Evolutionary conservation across 2,113 vertebrate genomes (phyloP), one percentile per base, ranked within the genome.

Genomic region (Grallaria varia): DNA sequence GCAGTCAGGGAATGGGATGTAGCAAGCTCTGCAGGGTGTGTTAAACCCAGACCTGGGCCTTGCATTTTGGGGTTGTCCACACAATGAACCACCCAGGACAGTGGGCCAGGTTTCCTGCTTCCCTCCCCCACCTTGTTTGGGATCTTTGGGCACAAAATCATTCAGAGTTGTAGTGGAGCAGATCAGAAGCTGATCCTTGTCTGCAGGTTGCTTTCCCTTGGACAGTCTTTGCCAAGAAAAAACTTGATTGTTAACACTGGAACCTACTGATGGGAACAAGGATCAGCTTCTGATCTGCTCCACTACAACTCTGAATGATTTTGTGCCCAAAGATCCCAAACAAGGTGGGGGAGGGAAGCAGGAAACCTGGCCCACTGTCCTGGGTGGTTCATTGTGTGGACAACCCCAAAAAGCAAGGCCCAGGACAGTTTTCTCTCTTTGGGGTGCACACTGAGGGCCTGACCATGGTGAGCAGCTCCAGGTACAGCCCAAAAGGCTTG

Each of bases 1-100:
- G 40, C 56, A 42, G 35, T 4, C 50, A 67, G 31, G 6, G 7
- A 67, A n/a, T 1, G 4, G 50, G 50, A 53, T 21, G 17, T 47
- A 37, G n/a, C 21, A 55, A 71, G 31, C 35, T 27, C 83, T 42
- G 0, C 0, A 2, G 22, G 56, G 33, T 56, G 18, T 17, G 5
- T 10, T 23, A 59, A 53, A 52, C 14, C 40, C 58, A 31, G 5
- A 14, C 11, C 33, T 1, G 0, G n/a, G 39, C 75, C n/a, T 62
- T 53, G 15, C 30, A 72, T 66, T 23, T 22, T 31, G 15, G 6
- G 9, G 14, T 3, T 76, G 35, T 37, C 16, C 53, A 8, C 20
- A 30, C 8, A 27, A 62, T 0, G 20, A 55, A 13, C 12, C 8
- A 3, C n/a, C 18, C 60, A 69, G 21, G 27, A 52, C 55, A 69